phyloP scores from a whole-genome alignment of 2,797 vertebrate genomes.

The Coranthus polyacanthus region DNA sequence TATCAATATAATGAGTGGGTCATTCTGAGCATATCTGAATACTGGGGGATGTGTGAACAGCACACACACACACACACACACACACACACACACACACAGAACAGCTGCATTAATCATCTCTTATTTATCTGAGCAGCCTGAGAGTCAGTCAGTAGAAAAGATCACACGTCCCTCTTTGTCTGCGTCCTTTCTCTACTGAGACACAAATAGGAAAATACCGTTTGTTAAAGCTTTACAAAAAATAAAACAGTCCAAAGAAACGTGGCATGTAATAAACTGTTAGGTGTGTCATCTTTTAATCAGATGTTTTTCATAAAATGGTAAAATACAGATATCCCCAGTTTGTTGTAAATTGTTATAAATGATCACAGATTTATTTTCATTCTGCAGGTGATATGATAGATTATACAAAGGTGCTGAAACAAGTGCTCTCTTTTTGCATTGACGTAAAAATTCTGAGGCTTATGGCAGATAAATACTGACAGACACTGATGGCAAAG shows the following conservation, averaged over 20 bases:
- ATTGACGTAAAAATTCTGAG: conserved; percentile 26
- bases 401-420: conserved; percentile 56
- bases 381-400: neutral
- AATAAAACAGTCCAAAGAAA: conserved; percentile 12
- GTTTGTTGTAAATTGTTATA: conserved; percentile 5
- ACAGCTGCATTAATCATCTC: too few relatives aligned
- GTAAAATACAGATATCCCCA: neutral
- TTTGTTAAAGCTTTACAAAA: conserved; percentile 18
- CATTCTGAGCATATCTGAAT: too few relatives aligned
- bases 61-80: too few relatives aligned
- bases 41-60: too few relatives aligned
- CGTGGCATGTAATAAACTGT: neutral
- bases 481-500: conserved; percentile 29
- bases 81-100: too few relatives aligned
- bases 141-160: too few relatives aligned
- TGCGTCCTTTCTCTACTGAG: too few relatives aligned
- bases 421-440: conserved; percentile 59
- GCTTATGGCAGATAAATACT: conserved; percentile 21
- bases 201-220: too few relatives aligned
- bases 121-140: too few relatives aligned
- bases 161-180: too few relatives aligned
- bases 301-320: conserved; percentile 13
- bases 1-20: too few relatives aligned
- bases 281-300: neutral
- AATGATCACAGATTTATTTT: neutral